Evolutionary conservation across 2,888 invertebrate species (phyloP).

Genomic region (Myopa testacea): DNA sequence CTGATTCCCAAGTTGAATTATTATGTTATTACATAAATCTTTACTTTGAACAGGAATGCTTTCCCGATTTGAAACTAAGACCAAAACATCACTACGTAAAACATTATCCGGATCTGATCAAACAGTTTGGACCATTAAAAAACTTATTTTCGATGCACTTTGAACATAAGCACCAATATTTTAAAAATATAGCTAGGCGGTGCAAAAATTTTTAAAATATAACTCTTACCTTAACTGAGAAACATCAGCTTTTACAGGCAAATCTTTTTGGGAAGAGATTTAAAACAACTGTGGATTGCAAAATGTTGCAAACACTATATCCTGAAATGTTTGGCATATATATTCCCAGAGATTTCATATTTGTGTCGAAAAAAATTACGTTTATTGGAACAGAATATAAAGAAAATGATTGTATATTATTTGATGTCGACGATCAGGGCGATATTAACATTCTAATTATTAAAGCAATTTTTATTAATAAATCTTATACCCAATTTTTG

Average conservation of each 20-base stretch:
- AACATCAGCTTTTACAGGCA: constrained; percentile 32
- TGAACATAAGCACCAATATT: constrained; percentile 41
- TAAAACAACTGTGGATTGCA: constrained; percentile 10
- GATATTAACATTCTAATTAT: constrained; percentile 12
- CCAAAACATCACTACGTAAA: constrained; percentile 41
- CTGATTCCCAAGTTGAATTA: constrained; percentile 29
- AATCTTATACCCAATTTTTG: not conserved
- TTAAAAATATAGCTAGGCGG: constrained; percentile 33
- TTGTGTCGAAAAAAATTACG: constrained; percentile 31
- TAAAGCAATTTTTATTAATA: constrained; percentile 10
- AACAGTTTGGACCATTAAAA: constrained; percentile 42
- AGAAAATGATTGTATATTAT: constrained; percentile 29
- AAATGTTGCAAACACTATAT: constrained; percentile 9
- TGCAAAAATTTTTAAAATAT: constrained; percentile 38
- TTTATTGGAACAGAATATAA: constrained; percentile 28
- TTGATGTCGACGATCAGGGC: constrained; percentile 7
- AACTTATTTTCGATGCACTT: constrained; percentile 34
- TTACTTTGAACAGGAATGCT: constrained; percentile 35
- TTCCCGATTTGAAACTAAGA: constrained; percentile 36
- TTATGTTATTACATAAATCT: constrained; percentile 36
- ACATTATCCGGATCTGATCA: constrained; percentile 42
- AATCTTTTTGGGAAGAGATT: constrained; percentile 21
- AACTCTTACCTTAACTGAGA: constrained; percentile 15
- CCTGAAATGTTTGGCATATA: constrained; percentile 22
- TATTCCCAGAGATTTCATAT: constrained; percentile 31